A percentile compares a stretch with the other conserved stretches of the same genome.
phyloP scores from a whole-genome alignment of 2,113 vertebrate species.

The Rhea americana region DNA sequence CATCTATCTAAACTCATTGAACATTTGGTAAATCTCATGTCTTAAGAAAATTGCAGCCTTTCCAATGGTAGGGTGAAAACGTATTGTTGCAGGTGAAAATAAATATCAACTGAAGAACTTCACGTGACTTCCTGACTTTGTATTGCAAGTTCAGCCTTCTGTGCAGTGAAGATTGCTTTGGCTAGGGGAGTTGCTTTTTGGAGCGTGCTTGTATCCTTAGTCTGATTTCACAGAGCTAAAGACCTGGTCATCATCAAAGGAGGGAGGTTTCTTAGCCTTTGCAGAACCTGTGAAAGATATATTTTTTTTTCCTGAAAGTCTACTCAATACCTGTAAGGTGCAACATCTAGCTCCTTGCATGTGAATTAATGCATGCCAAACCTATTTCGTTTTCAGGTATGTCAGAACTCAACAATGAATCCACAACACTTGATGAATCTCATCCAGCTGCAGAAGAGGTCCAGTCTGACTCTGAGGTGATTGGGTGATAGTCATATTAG shows the following conservation, averaged over 20 bases:
- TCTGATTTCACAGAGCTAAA: not conserved
- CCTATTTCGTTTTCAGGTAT: conserved; percentile 80
- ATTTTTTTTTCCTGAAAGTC: not conserved
- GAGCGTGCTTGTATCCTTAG: not conserved
- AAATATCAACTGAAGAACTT: not conserved
- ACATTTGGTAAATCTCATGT: not conserved
- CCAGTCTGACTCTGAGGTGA: conserved; percentile 77
- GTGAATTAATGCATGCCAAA: conserved; percentile 65
- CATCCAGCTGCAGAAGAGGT: conserved; percentile 72
- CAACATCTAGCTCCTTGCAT: not conserved
- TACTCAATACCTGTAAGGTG: not conserved
- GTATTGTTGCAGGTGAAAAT: not conserved
- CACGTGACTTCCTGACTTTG: not conserved
- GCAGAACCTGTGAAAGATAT: not conserved
- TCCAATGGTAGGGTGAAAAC: not conserved
- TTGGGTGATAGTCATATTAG: conserved; percentile 39
- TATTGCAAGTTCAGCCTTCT: not conserved
- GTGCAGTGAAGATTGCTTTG: not conserved
- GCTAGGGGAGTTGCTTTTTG: not conserved
- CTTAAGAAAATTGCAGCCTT: not conserved
- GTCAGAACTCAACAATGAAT: conserved; percentile 73
- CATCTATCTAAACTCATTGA: not conserved
- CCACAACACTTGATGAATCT: conserved; percentile 68
- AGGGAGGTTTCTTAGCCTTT: not conserved
- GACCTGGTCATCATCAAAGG: not conserved